phyloP scores from a whole-genome alignment of 2,113 vertebrate species.

The Pygoscelis antarcticus region DNA sequence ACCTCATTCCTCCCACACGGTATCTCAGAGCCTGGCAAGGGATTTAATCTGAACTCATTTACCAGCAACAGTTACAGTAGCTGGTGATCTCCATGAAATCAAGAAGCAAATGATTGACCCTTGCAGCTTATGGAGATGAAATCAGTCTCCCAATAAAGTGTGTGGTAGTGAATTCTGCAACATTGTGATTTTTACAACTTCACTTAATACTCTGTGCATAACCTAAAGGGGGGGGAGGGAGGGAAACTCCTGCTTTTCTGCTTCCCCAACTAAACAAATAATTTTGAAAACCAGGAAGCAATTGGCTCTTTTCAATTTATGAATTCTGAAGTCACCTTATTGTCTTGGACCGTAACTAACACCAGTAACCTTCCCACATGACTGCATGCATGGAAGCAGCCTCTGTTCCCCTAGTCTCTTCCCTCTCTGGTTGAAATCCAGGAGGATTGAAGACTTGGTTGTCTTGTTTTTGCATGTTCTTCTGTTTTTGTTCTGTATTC shows the following conservation, averaged over 20 bases:
- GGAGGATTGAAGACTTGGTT: conserved; percentile 1
- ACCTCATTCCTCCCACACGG: neutral
- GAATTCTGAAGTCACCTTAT: neutral
- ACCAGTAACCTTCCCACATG: conserved; percentile 66
- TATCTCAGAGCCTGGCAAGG: neutral
- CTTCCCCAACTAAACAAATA: neutral
- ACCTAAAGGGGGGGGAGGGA: neutral
- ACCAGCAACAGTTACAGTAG: neutral
- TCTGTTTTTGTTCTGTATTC: neutral
- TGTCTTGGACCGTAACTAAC: conserved; percentile 70
- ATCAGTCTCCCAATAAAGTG: neutral
- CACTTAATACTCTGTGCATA: neutral
- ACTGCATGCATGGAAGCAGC: conserved; percentile 73
- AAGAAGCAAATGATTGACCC: conserved; percentile 58
- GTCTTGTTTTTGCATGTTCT: conserved; percentile 54
- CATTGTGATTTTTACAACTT: neutral
- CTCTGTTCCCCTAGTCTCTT: neutral
- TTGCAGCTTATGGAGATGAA: neutral
- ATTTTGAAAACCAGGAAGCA: neutral
- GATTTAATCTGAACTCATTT: neutral
- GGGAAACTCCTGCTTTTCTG: neutral
- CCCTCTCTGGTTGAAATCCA: conserved; percentile 36
- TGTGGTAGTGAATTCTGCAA: neutral
- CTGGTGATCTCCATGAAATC: neutral
- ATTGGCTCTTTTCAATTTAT: neutral